A percentile compares a stretch with the other conserved stretches of the same genome.
Conservation (phyloP, 2,113 vertebrate species). For the Rostratula benghalensis region DNA sequence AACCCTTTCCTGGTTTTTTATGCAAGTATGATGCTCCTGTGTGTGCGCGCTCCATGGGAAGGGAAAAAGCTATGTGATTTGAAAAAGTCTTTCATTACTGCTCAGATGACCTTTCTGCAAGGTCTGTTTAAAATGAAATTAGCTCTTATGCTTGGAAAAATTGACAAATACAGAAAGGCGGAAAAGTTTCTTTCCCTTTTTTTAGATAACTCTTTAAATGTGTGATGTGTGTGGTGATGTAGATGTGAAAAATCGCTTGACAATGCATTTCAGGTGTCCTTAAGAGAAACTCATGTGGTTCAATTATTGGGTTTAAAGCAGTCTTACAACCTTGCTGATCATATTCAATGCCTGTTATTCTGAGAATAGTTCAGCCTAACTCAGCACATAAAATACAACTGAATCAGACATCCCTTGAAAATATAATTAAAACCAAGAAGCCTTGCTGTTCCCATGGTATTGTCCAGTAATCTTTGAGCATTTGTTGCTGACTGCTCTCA, state of each 20-base stretch:
- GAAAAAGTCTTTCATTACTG: neutral
- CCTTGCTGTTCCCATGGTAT: neutral
- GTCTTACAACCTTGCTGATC: neutral
- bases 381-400: neutral
- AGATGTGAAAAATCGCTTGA: neutral
- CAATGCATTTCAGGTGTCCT: neutral
- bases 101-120: neutral
- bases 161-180: neutral
- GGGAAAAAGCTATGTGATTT: neutral
- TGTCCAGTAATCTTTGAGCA: neutral
- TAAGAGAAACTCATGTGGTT: neutral
- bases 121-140: neutral
- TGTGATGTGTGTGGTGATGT: neutral
- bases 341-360: neutral
- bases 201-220: neutral
- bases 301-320: neutral
- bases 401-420: neutral
- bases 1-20: neutral
- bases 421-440: neutral
- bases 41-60: neutral
- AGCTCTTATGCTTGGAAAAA: neutral
- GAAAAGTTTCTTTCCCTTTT: neutral
- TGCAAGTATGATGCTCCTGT: neutral
- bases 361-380: neutral
- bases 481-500: neutral